Base-by-base conservation (phyloP, 2,888 invertebrate species). In the Meloe dianella region DNA sequence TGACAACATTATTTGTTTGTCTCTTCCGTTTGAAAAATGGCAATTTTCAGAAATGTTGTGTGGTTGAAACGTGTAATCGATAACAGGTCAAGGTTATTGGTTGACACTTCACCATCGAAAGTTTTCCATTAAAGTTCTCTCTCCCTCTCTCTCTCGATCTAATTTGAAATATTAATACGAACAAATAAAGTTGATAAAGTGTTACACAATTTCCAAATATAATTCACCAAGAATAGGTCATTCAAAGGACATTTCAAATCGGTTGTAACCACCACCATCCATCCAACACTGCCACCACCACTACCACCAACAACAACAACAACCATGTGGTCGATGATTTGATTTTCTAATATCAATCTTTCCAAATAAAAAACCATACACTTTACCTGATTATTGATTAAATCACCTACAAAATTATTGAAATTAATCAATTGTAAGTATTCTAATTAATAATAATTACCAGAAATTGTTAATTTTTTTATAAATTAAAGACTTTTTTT, bases 71-170 rank as follows among this genome's bases (percentile, higher is more conserved):
- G n/a, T n/a, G 27, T 61, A 64, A 67, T 67, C 67, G 54, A 67
- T 64, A 61, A 41, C 63, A 63, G 64, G 67, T 67, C 67, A 67
- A 67, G 67, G 67, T 27, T 35, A 35, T 57, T n/a, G 14, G 0
- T 7, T 29, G 20, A 35, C 35, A 10, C 20, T 35, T 58, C 30
- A 58, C 22, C 2, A 29, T 29, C 12, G 12, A 58, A 27, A 14
- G 38, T 38, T 14, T n/a, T 4, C 38, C 2, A 14, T 38, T 14
- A 4, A 6, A 7, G 2, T 8, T 32, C 9, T 32, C 8, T 10
- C 10, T 32, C 6, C 12, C n/a, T n/a, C n/a, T n/a, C n/a, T n/a
- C n/a, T n/a, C n/a, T n/a, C n/a, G n/a, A n/a, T n/a, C n/a, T n/a
- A n/a, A n/a, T n/a, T n/a, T n/a, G n/a, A n/a, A n/a, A n/a, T n/a